Evolutionary conservation across 2,888 invertebrate genomes (phyloP).

Genomic region (Lymantria dispar): DNA sequence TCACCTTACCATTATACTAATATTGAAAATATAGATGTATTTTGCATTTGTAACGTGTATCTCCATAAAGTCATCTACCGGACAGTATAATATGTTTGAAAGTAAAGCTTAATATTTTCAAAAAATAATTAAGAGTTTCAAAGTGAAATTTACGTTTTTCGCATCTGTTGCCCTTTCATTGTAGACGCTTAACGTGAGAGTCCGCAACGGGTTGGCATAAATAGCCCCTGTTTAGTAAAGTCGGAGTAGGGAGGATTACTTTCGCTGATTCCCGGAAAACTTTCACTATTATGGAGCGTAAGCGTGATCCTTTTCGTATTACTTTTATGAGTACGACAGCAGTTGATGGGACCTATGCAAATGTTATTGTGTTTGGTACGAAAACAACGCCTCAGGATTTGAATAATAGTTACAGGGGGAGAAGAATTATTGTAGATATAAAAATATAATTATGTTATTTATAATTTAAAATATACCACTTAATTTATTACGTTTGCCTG

Average conservation of each 20-base stretch:
- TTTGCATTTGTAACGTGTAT: too few species aligned
- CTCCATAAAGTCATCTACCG: too few species aligned
- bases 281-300: slow-evolving; percentile 61
- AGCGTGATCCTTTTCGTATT: slow-evolving; percentile 69
- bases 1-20: too few species aligned
- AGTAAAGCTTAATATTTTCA: background rate
- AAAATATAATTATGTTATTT: too few species aligned
- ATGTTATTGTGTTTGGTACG: slow-evolving; percentile 68
- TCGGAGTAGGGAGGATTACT: slow-evolving; percentile 57
- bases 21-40: too few species aligned
- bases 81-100: background rate
- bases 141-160: slow-evolving; percentile 33
- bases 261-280: slow-evolving; percentile 59
- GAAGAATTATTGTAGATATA: too few species aligned
- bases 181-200: slow-evolving; percentile 34
- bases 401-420: slow-evolving; percentile 11
- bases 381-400: slow-evolving; percentile 46
- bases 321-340: slow-evolving; percentile 67
- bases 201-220: slow-evolving; percentile 43
- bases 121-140: slow-evolving; percentile 9
- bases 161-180: slow-evolving; percentile 36
- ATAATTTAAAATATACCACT: too few species aligned
- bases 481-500: too few species aligned
- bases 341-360: slow-evolving; percentile 71
- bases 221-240: slow-evolving; percentile 52